phyloP scores from a whole-genome alignment of 2,888 invertebrate genomes.

The Watsonalla cultraria region DNA sequence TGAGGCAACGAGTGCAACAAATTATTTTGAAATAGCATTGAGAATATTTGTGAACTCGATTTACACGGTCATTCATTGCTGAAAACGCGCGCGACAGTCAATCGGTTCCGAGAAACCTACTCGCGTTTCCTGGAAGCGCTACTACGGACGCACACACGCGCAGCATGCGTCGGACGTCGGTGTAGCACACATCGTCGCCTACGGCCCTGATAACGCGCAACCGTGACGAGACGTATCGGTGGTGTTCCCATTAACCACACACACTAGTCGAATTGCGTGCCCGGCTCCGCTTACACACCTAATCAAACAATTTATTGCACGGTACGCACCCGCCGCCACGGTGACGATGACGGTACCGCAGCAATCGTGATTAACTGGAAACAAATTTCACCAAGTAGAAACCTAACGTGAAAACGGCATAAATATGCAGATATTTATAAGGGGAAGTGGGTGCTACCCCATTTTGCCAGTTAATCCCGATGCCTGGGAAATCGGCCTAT shows the following conservation, averaged over 20 bases:
- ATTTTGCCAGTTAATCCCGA: too few species aligned
- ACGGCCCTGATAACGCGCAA: conserved; percentile 69
- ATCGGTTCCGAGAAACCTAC: conserved; percentile 71
- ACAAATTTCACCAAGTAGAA: background rate
- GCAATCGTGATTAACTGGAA: conserved; percentile 3
- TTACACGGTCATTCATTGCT: conserved; percentile 61
- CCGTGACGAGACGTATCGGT: conserved; percentile 62
- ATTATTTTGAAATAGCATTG: conserved; percentile 10
- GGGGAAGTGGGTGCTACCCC: too few species aligned
- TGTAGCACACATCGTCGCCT: conserved; percentile 56
- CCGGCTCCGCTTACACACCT: conserved; percentile 65
- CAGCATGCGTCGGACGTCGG: conserved; percentile 35
- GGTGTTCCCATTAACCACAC: conserved; percentile 64
- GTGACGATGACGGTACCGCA: conserved; percentile 27
- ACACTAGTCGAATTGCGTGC: conserved; percentile 55
- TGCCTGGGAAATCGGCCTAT: too few species aligned
- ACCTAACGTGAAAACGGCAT: too few species aligned
- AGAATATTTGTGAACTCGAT: conserved; percentile 29
- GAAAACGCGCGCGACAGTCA: conserved; percentile 68
- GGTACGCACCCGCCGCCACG: conserved; percentile 28
- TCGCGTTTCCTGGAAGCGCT: conserved; percentile 75
- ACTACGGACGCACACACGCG: conserved; percentile 64
- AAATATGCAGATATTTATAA: too few species aligned
- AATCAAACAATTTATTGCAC: conserved; percentile 60
- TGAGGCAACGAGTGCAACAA: conserved; percentile 4